Evolutionary conservation across 2,113 vertebrate species (phyloP).

Genomic region (Nettapus auritus): DNA sequence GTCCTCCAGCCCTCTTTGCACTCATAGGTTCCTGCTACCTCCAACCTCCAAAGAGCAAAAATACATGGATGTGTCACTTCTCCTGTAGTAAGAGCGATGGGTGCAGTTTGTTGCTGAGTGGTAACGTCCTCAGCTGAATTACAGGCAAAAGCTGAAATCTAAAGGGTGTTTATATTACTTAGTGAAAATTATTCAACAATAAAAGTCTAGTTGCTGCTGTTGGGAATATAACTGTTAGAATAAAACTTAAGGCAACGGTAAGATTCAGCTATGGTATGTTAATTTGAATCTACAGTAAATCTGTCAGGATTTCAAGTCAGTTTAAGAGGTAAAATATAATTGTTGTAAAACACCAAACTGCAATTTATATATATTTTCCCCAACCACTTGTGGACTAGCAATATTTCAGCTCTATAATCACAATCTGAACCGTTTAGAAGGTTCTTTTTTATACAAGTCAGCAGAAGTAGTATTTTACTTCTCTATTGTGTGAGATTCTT

Average conservation of each 20-base stretch:
- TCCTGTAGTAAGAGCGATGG: not conserved
- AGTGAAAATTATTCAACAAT: constrained; percentile 50
- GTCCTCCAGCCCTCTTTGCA: not conserved
- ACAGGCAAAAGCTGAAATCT: not conserved
- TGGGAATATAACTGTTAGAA: constrained; percentile 43
- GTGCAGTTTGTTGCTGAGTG: not conserved
- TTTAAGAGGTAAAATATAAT: constrained; percentile 54
- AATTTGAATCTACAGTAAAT: constrained; percentile 63
- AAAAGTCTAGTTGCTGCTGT: constrained; percentile 48
- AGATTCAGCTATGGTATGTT: constrained; percentile 42
- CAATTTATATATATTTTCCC: constrained; percentile 48
- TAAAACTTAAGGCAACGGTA: constrained; percentile 54
- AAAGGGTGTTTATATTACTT: constrained; percentile 43
- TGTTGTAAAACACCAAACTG: constrained; percentile 29
- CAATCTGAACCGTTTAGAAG: constrained; percentile 23
- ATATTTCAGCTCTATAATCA: constrained; percentile 54
- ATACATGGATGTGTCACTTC: not conserved
- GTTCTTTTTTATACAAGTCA: not conserved
- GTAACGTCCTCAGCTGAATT: not conserved
- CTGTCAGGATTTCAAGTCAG: not conserved
- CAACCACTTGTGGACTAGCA: not conserved
- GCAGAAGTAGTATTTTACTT: constrained; percentile 17
- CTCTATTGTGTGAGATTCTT: constrained; percentile 25
- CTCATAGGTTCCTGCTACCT: not conserved
- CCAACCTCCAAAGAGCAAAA: not conserved